Percentiles rank a stretch among this genome's conserved stretches.
phyloP scores from a whole-genome alignment of 2,888 invertebrate species.

The Scaptomyza polygonia region DNA sequence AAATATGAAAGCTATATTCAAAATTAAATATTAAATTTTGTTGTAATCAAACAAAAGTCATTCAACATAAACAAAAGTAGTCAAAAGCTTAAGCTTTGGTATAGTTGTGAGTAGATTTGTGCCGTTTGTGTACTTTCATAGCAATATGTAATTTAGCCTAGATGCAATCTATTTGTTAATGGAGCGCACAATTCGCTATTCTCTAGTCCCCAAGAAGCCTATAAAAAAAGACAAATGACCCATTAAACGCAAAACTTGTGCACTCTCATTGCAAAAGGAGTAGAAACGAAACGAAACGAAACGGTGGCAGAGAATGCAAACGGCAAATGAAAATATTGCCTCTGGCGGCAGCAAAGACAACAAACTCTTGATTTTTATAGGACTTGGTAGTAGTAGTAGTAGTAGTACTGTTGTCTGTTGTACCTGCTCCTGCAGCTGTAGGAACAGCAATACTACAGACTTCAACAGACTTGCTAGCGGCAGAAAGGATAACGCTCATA shows the following conservation, averaged over 20 bases:
- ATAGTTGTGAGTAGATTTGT: neutral
- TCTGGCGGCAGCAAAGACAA: slow-evolving; percentile 73
- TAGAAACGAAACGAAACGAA: too few relatives aligned
- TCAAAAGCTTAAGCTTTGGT: neutral
- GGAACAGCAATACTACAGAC: slow-evolving; percentile 6
- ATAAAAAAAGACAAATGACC: slow-evolving; percentile 80
- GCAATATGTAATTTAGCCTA: slow-evolving; percentile 50
- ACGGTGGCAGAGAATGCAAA: slow-evolving; percentile 53
- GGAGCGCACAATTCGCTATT: slow-evolving; percentile 9
- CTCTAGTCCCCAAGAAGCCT: slow-evolving; percentile 24
- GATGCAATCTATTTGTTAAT: slow-evolving; percentile 43
- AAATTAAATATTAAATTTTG: slow-evolving; percentile 12
- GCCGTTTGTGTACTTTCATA: slow-evolving; percentile 8
- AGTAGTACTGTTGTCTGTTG: slow-evolving; percentile 2
- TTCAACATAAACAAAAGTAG: neutral
- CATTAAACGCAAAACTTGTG: slow-evolving; percentile 79
- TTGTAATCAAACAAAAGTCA: neutral
- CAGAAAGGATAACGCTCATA: slow-evolving; percentile 71
- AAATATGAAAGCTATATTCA: neutral
- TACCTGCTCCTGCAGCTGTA: slow-evolving; percentile 38
- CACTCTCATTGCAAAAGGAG: slow-evolving; percentile 64
- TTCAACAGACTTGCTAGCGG: slow-evolving; percentile 18
- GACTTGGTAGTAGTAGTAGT: slow-evolving; percentile 16
- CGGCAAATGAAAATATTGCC: slow-evolving; percentile 72
- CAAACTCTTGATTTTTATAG: slow-evolving; percentile 80